A percentile compares a stretch with the other conserved stretches of the same genome.
These are phyloP conservation scores for Drosophila fuyamai DNA, from an alignment of 1,140 invertebrate species.

Conservation along the genomic window DNA sequence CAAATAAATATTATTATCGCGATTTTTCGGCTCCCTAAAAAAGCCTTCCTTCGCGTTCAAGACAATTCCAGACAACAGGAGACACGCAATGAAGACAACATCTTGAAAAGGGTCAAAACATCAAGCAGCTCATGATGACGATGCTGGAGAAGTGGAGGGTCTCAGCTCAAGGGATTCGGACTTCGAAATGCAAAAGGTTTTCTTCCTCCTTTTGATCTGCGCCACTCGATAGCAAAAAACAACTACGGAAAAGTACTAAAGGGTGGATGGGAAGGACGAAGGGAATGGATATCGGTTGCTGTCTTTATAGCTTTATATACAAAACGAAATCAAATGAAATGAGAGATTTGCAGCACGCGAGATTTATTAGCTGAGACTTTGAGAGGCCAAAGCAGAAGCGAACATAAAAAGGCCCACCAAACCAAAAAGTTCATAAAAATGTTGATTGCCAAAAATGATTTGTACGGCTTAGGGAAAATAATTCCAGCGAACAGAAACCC, in stretches of 20 bases:
- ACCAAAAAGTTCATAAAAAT: constrained; percentile 49
- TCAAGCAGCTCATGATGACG: constrained; percentile 56
- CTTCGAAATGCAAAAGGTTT: constrained; percentile 70
- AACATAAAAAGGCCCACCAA: constrained; percentile 7
- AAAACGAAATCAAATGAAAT: constrained; percentile 67
- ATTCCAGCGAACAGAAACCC: constrained; percentile 2
- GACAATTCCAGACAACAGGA: constrained; percentile 44
- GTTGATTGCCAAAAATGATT: constrained; percentile 42
- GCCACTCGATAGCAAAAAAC: constrained; percentile 57
- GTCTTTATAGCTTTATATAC: constrained; percentile 64
- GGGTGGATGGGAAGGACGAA: background rate
- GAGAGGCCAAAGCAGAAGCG: constrained; percentile 22
- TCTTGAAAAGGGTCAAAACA: constrained; percentile 82
- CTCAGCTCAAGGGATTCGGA: constrained; percentile 38
- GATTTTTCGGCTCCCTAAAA: constrained; percentile 54
- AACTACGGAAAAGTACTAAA: constrained; percentile 33
- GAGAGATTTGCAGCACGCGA: constrained; percentile 72
- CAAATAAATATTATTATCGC: constrained; percentile 80
- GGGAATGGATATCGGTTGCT: constrained; percentile 18
- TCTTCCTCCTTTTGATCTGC: constrained; percentile 56
- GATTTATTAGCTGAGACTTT: constrained; percentile 76
- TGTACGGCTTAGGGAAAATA: constrained; percentile 5
- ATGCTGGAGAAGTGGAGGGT: constrained; percentile 10
- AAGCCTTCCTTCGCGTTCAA: constrained; percentile 45
- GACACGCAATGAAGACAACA: constrained; percentile 81